Evolutionary conservation across 2,113 vertebrate genomes (phyloP).

Genomic region (Solenodon paradoxus): DNA sequence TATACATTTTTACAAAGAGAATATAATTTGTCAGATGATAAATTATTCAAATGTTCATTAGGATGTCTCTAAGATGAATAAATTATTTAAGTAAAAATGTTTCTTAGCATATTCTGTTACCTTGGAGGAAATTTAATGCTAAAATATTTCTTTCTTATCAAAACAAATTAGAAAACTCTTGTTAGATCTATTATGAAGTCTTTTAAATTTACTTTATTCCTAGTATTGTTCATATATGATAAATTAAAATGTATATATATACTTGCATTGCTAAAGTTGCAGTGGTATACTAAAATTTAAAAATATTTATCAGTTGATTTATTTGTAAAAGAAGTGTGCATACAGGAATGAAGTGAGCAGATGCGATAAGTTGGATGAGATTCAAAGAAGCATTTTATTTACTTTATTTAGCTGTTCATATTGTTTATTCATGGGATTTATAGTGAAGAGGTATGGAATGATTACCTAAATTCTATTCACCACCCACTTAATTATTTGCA

Average conservation of each 20-base stretch:
- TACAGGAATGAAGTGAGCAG: too few relatives aligned
- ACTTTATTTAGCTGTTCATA: too few relatives aligned
- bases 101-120: background rate
- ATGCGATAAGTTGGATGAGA: too few relatives aligned
- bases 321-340: too few relatives aligned
- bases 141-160: background rate
- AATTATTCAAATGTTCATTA: background rate
- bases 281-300: background rate
- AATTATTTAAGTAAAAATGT: background rate
- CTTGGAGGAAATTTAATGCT: background rate
- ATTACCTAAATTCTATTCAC: background rate
- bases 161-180: accelerated
- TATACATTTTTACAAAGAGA: background rate
- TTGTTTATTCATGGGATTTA: too few relatives aligned
- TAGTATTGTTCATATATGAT: background rate
- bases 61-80: background rate
- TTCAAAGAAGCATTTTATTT: too few relatives aligned
- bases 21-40: background rate
- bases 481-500: background rate
- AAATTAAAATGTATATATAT: background rate
- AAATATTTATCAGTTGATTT: too few relatives aligned
- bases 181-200: background rate
- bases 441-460: background rate
- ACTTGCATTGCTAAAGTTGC: background rate
- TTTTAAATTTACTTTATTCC: background rate